These are phyloP conservation scores for Lutraria rhynchaena DNA, from an alignment of 1,140 invertebrate species.

Conservation along the genomic window DNA sequence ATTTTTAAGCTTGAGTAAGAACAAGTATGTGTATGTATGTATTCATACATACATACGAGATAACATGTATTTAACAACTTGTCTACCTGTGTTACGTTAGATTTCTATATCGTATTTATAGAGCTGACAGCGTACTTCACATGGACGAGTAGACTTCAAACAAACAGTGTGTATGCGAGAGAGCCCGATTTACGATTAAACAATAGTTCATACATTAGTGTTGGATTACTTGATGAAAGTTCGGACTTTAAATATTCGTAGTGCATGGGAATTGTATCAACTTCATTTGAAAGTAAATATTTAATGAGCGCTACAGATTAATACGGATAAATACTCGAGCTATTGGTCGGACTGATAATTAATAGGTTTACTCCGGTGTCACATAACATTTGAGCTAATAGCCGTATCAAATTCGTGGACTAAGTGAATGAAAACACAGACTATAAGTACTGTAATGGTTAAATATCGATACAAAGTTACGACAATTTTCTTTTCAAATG, in stretches of 20 bases:
- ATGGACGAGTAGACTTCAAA: background rate
- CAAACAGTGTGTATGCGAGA: background rate
- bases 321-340: no score
- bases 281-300: background rate
- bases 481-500: slow-evolving; percentile 15
- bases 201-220: background rate
- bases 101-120: slow-evolving; percentile 22
- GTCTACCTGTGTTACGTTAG: slow-evolving; percentile 50
- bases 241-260: background rate
- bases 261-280: background rate
- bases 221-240: background rate
- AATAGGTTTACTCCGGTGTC: no score
- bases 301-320: background rate
- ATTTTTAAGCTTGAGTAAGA: no score
- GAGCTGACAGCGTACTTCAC: background rate
- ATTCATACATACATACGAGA: background rate
- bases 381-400: background rate
- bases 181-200: no score
- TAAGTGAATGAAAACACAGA: background rate
- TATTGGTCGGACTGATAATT: no score
- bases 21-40: no score
- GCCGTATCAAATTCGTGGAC: background rate
- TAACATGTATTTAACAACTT: background rate
- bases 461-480: slow-evolving; percentile 17
- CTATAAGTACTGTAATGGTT: background rate